Base-by-base conservation (phyloP, 2,888 invertebrate species). In the Acronicta leporina region DNA sequence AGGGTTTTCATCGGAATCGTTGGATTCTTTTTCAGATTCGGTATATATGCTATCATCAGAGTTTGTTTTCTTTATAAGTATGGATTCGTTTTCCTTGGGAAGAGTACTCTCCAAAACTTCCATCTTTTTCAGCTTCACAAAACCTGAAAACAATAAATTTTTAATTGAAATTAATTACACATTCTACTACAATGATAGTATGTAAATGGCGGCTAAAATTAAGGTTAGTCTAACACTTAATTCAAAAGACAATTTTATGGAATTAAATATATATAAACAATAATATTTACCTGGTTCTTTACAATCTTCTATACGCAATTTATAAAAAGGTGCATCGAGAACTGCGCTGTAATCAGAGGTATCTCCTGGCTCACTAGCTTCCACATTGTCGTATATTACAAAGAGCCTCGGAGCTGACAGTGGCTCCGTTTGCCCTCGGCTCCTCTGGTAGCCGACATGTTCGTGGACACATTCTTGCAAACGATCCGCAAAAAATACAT, bases 381-480 rank as follows among this genome's bases (percentile, higher is more conserved):
- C 96, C 35, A 97, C 95, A 63, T 96, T 97, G 76, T 97, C 96
- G 75, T 97, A 96, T 9, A 97, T 95, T 30, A 97, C 95, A 78
- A 95, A 97, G 49, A 97, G 95, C 43, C 96, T 93, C 42, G 96
- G 95, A 0, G 96, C 92, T 41, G 95, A 95, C 15, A 97, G 83
- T 0, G 96, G 95, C 81, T 96, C 96, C 0, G 87, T 63, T 25
- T 86, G 84, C 9, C 88, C 86, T 15, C 82, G 80, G 14, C 68
- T 73, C 43, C 83, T 84, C 67, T 88, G 92, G 75, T 96, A 97
- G 43, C 88, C 90, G 1, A 97, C 91, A 68, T 96, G 95, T 60
- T 94, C 95, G 56, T 96, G 95, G 0, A 97, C 95, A 38, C 95
- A 95, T 72, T 96, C 96, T 80, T 96, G 96, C 14, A 97, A 88